Evolutionary conservation across 1,140 invertebrate species (phyloP).

Genomic region (Scaptomyza pallida): DNA sequence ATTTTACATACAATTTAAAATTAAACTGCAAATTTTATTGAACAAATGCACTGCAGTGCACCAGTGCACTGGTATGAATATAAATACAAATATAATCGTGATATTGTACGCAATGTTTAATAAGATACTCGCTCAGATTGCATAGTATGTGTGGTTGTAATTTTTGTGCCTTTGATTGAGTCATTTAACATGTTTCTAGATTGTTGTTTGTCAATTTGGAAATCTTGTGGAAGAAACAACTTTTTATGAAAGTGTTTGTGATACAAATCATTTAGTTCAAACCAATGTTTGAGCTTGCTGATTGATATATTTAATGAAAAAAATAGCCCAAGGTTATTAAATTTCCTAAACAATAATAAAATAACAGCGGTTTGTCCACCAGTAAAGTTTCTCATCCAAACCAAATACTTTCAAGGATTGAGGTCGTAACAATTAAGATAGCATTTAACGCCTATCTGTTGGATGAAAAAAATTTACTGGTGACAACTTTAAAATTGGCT

Average conservation of each 20-base stretch:
- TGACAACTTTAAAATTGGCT: slow-evolving; percentile 60
- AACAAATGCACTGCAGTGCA: slow-evolving; percentile 22
- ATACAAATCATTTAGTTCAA: no score
- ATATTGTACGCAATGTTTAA: slow-evolving; percentile 36
- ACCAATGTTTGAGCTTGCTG: no score
- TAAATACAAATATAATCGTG: slow-evolving; percentile 32
- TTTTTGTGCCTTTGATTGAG: slow-evolving; percentile 31
- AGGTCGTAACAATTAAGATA: slow-evolving; percentile 25
- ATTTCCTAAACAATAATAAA: no score
- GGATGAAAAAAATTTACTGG: slow-evolving; percentile 29
- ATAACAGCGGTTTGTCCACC: no score
- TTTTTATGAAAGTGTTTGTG: no score
- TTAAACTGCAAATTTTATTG: slow-evolving; percentile 48
- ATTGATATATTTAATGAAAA: no score
- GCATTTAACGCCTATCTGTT: slow-evolving; percentile 41
- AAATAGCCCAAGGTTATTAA: no score
- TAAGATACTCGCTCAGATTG: slow-evolving; percentile 25
- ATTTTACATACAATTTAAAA: slow-evolving; percentile 51
- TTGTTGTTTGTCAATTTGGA: slow-evolving; percentile 4
- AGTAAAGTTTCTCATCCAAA: no score
- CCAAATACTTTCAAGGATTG: slow-evolving; percentile 19
- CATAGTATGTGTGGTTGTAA: neutral
- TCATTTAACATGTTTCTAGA: slow-evolving; percentile 13
- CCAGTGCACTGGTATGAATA: no score
- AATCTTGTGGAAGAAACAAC: no score